These are phyloP conservation scores for Vidua macroura DNA, from an alignment of 2,113 vertebrate species.

Conservation along the genomic window DNA sequence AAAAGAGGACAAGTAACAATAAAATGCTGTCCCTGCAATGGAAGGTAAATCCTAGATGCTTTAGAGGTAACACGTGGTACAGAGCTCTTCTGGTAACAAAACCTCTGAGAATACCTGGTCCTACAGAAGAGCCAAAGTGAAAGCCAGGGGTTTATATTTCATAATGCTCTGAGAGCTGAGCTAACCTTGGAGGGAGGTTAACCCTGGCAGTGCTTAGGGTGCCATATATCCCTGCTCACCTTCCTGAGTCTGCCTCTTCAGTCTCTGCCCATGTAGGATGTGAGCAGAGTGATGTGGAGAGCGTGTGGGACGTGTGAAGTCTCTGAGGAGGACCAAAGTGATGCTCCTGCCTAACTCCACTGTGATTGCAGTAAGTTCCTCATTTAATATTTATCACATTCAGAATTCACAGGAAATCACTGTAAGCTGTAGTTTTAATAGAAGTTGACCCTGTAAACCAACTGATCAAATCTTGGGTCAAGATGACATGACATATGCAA, in stretches of 20 bases:
- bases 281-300: not conserved
- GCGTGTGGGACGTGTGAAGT: fast-evolving
- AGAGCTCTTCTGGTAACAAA: not conserved
- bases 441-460: conserved; percentile 8
- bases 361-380: not conserved
- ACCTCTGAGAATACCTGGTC: not conserved
- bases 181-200: not conserved
- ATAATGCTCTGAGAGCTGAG: not conserved
- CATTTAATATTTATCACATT: not conserved
- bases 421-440: conserved; percentile 16
- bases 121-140: not conserved
- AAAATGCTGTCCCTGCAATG: not conserved
- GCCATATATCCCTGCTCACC: not conserved
- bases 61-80: not conserved
- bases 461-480: conserved; percentile 40
- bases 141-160: not conserved
- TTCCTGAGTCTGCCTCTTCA: not conserved
- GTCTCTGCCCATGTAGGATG: not conserved
- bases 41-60: not conserved
- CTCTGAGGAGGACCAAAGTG: not conserved
- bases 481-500: not conserved
- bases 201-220: not conserved
- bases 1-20: not conserved
- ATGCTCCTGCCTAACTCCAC: not conserved
- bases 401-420: not conserved